Evolutionary conservation across 1,140 invertebrate species (phyloP).

Genomic region (Diplogasteroides magnus): DNA sequence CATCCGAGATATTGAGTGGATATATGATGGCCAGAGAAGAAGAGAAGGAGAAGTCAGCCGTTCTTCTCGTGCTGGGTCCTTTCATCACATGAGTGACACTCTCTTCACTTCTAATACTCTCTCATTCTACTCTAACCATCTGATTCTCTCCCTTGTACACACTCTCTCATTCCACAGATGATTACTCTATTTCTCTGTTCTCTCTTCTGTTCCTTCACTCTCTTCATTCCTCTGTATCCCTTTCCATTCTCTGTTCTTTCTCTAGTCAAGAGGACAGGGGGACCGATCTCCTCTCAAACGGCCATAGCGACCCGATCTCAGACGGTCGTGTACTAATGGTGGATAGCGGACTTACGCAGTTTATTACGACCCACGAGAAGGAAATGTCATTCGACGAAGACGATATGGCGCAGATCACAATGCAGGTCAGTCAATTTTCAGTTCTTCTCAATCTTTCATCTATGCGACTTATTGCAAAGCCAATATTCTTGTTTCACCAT

Average conservation of each 20-base stretch:
- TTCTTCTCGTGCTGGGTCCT: conserved; percentile 2
- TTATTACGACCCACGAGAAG: background rate
- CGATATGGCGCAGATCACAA: background rate
- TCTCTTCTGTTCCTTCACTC: background rate
- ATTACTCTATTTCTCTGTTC: background rate
- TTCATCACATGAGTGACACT: background rate
- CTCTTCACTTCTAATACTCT: background rate
- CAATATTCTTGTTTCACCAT: no score
- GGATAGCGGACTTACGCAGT: background rate
- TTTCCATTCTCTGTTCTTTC: background rate
- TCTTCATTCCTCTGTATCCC: conserved; percentile 3
- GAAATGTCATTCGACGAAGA: background rate
- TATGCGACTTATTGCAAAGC: no score
- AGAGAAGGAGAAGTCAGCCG: background rate
- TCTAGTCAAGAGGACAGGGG: conserved; percentile 9
- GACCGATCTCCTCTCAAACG: conserved; percentile 12
- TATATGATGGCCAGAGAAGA: background rate
- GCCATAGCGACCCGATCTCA: conserved; percentile 9
- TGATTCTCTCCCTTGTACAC: background rate
- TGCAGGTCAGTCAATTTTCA: no score
- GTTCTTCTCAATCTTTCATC: no score
- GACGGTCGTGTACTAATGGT: conserved; percentile 1
- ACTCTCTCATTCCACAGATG: background rate
- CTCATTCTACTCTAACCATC: background rate
- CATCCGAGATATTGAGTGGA: conserved; percentile 6